A percentile compares a stretch with the other conserved stretches of the same genome.
Evolutionary conservation across 2,797 vertebrate genomes (phyloP).

Genomic region (Graptemys geographica): DNA sequence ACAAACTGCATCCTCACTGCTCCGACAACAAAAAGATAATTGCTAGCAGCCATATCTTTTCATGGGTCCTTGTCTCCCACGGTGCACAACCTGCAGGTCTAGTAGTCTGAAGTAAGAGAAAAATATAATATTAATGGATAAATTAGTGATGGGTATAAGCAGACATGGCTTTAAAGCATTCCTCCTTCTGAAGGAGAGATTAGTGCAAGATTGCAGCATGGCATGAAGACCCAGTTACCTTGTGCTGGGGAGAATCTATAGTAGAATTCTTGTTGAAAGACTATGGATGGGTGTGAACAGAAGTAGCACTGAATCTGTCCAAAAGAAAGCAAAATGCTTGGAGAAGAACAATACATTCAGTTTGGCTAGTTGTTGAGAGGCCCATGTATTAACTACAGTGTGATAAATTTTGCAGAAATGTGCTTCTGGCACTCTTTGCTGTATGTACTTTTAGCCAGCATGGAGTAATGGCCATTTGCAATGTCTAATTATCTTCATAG

Average conservation of each 20-base stretch:
- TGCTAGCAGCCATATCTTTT: background rate
- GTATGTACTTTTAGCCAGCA: background rate
- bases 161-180: background rate
- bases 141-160: rapidly evolving
- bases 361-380: background rate
- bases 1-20: background rate
- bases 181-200: background rate
- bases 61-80: background rate
- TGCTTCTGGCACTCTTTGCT: conserved; percentile 9
- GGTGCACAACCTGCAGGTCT: background rate
- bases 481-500: conserved; percentile 47
- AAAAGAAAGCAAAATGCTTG: conserved; percentile 20
- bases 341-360: background rate
- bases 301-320: background rate
- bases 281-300: background rate
- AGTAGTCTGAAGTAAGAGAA: background rate
- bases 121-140: background rate
- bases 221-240: background rate
- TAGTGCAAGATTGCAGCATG: background rate
- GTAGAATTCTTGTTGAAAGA: background rate
- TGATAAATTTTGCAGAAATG: background rate
- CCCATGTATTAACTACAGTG: background rate
- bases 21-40: rapidly evolving
- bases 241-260: background rate
- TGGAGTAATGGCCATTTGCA: conserved; percentile 12